A percentile compares a stretch with the other conserved stretches of the same genome.
Conservation (phyloP, 2,797 vertebrate genomes). For the Cyclura pinguis region DNA sequence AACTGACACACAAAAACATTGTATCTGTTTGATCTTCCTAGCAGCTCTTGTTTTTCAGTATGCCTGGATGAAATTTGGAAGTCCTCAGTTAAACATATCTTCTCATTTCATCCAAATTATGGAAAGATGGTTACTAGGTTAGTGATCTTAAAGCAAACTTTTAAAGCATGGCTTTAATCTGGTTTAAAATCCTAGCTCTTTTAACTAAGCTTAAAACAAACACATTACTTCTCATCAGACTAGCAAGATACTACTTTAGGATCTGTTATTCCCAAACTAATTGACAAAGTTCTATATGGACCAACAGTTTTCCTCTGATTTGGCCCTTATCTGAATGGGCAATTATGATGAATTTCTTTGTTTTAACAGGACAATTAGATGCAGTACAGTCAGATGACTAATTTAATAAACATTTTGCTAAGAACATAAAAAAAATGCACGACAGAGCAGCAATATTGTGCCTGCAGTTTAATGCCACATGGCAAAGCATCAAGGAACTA, state of each 20-base stretch:
- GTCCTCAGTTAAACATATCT: not conserved
- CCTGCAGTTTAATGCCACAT: not conserved
- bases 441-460: not conserved
- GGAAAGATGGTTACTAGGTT: not conserved
- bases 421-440: conserved; percentile 12
- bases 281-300: not conserved
- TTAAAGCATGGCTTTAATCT: not conserved
- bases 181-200: not conserved
- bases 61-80: not conserved
- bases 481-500: not conserved
- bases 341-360: not conserved
- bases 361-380: not conserved
- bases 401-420: not conserved
- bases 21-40: not conserved
- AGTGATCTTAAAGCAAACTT: not conserved
- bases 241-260: conserved; percentile 4
- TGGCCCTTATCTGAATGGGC: too few species aligned
- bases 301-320: conserved; percentile 33
- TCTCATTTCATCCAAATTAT: not conserved
- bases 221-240: conserved; percentile 2
- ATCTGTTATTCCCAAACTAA: conserved; percentile 18
- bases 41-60: not conserved
- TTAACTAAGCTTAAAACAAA: not conserved
- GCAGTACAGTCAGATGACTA: not conserved
- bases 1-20: not conserved